Evolutionary conservation across 2,113 vertebrate genomes (phyloP), one percentile per base, ranked within the genome.

Genomic region (Epinephelus cyanopodus): DNA sequence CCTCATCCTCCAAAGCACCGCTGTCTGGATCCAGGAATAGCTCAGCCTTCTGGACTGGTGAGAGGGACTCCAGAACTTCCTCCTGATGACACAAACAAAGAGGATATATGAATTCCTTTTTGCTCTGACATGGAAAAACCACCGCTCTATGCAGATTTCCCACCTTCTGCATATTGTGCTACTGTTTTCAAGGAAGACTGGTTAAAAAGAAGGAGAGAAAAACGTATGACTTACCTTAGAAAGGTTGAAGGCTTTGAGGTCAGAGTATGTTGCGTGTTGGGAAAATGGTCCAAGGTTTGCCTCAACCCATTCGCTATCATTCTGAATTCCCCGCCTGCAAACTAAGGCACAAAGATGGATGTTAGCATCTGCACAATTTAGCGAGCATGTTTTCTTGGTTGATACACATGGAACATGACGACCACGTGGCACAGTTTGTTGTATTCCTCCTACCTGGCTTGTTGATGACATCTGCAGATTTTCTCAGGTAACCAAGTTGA

Each of bases 1-100:
- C 29, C 58, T 66, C 70, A 47, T 87, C 45, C 9, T 80, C 81
- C 63, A 86, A 45, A 70, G 76, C 82, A 0, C 17, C 37, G 0
- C 63, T 83, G 7, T 67, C 25, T n/a, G 62, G 62, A 70, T 90
- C 88, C 29, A 87, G 66, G 13, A 90, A 4, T 47, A 91, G 33
- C n/a, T 90, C 78, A 50, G 76, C 86, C 53, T 83, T 82, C 66
- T 90, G 88, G 0, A 50, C n/a, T 63, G 87, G 62, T 75, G 87
- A 73, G 19, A 91, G 77, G 14, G n/a, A 5, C 5, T 57, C 52
- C 65, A 90, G 17, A 56, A 82, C 13, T 1, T 23, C 21, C n/a
- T 1, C 3, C 57, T 74, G 19, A 42, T 21, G 25, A 74, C 18
- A 74, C 13, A 1, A 48, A 42, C 39, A 42, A 42, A 42, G 39